Percentiles rank a stretch among this genome's conserved stretches.
Conservation (phyloP, 2,797 vertebrate genomes). For the Capromys pilorides region DNA sequence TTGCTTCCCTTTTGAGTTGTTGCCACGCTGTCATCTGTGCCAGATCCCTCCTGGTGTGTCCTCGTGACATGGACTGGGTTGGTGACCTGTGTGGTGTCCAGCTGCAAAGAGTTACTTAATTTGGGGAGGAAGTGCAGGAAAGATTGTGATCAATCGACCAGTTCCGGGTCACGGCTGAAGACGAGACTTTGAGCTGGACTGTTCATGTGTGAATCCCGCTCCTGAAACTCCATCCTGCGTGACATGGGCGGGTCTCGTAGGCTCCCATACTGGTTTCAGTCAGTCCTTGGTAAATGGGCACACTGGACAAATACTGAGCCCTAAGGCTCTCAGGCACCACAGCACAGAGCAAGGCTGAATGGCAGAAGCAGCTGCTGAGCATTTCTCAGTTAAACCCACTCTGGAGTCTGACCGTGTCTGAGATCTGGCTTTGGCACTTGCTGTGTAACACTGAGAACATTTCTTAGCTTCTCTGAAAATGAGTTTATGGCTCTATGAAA, state of each 20-base stretch:
- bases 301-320: neutral
- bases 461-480: conserved; percentile 29
- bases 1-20: neutral
- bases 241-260: neutral
- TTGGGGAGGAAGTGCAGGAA: conserved; percentile 18
- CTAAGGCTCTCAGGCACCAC: accelerated
- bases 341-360: neutral
- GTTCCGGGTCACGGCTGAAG: neutral
- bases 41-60: neutral
- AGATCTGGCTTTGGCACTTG: neutral
- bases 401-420: neutral
- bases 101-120: neutral
- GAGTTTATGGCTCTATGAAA: conserved; percentile 10
- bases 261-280: neutral
- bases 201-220: neutral
- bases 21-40: neutral
- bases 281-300: neutral
- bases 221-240: neutral
- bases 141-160: neutral
- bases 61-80: neutral
- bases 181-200: neutral
- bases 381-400: neutral
- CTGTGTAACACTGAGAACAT: neutral
- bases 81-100: neutral
- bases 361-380: neutral